Base-by-base conservation (phyloP, 2,797 vertebrate species). In the Naso thynnoides region DNA sequence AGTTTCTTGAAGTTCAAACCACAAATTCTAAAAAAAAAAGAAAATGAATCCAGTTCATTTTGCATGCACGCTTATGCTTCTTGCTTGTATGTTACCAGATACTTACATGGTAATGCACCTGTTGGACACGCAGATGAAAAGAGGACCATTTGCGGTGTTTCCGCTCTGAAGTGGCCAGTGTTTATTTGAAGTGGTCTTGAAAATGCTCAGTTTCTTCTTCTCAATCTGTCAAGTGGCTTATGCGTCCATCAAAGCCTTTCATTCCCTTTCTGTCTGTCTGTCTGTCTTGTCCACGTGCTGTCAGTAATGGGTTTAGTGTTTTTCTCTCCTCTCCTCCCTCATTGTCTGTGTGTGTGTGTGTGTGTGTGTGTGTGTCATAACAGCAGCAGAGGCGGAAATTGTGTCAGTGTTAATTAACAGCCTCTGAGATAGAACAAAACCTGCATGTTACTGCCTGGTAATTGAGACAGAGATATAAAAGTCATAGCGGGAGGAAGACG, bases 351-450 rank as follows among this genome's bases (percentile, higher is more conserved):
- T 18, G 13, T 39, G 36, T 75, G 69, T 61, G 39, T 63, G 71
- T 83, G 4, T 14, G 39, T 18, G 13, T 39, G 36, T 75, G 69
- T 61, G 39, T 63, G 71, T 83, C 71, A 27, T 48, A 68, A 50
- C 64, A 83, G 73, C 72, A 69, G 75, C 71, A 62, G 27, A 66
- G 54, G 52, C 42, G 2, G 58, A 73, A 56, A 76, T 74, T 58
- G 59, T 52, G 24, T 61, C 15, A 73, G 57, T 64, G 77, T 78
- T 89, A 84, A 89, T 88, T 85, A 85, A 77, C 52, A 66, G 76
- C 74, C 72, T 82, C 48, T 48, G 58, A 76, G 71, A 72, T 63
- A 27, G 55, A 85, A 62, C 45, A 24, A 48, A 69, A 54, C 76
- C 68, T 39, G 27, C 36, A 42, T 67, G 64, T 61, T 79, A 41